Base-by-base conservation (phyloP, 2,888 invertebrate species). In the Asteroscopus sphinx region DNA sequence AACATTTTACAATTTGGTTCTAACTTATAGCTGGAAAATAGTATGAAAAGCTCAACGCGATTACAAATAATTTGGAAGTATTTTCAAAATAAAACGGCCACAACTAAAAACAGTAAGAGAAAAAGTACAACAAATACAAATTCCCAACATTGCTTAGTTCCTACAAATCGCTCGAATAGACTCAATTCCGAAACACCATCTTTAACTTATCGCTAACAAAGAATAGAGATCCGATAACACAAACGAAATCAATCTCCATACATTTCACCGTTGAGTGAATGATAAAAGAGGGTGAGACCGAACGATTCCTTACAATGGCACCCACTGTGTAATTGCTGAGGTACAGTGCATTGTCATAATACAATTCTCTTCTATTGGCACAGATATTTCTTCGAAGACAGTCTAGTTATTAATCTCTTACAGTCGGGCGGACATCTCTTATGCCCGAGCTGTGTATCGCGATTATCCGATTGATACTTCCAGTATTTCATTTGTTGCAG, bases 341-440 rank as follows among this genome's bases (percentile, higher is more conserved):
- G 76, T 74, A 80, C 80, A 86, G 79, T 83, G 85, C 86, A 83
- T 85, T 85, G 82, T 82, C 76, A 88, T 86, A 86, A 84, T 80
- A 83, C 81, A 83, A 85, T 86, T 80, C 82, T 77, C 71, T 76
- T 77, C 83, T 82, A 82, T 82, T 77, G 79, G 68, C 67, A 68
- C 73, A 73, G 77, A 77, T 79, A 76, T 79, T 71, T 70, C 72
- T 73, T 69, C 42, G 26, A 59, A 56, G 68, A 40, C 42, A 42
- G 42, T 63, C 55, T 41, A 53, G 58, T 73, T 71, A 73, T 75
- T 74, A 72, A 66, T 74, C 69, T 73, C 60, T 62, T 56, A 45
- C 65, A 70, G 48, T 33, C 35, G 56, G 17, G 32, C 33, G 70
- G 51, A 65, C 51, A 37, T 58, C 49, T 62, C 57, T 57, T 59